Evolutionary conservation across 2,888 invertebrate genomes (phyloP).

Genomic region (Andrena chrysosceles): DNA sequence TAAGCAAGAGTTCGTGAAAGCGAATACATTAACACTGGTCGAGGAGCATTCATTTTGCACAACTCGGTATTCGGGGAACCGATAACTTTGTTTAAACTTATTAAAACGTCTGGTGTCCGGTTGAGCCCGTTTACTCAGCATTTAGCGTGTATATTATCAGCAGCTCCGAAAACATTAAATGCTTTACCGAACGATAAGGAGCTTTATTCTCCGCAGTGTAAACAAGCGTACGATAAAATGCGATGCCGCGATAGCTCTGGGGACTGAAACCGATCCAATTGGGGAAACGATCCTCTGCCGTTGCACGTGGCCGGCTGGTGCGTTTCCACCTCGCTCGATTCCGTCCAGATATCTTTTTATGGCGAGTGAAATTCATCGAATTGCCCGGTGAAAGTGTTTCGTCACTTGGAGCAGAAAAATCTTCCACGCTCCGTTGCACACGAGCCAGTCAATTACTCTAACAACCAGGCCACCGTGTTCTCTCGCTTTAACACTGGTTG

Average conservation of each 20-base stretch:
- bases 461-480: slow-evolving; percentile 31
- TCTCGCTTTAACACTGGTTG: slow-evolving; percentile 33
- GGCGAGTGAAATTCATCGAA: slow-evolving; percentile 43
- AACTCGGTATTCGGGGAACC: slow-evolving; percentile 25
- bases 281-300: slow-evolving; percentile 6
- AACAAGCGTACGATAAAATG: not conserved
- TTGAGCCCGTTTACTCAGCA: not conserved
- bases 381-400: slow-evolving; percentile 57
- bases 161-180: slow-evolving; percentile 16
- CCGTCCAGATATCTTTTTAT: slow-evolving; percentile 27
- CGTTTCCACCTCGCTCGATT: slow-evolving; percentile 16
- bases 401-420: slow-evolving; percentile 43
- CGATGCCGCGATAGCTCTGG: not conserved
- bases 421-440: slow-evolving; percentile 44
- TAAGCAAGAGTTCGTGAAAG: not conserved
- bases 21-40: not conserved
- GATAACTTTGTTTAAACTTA: slow-evolving; percentile 33
- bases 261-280: not conserved
- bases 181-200: slow-evolving; percentile 4
- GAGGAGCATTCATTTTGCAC: not conserved
- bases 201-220: slow-evolving; percentile 8
- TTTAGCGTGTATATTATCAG: slow-evolving; percentile 27
- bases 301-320: not conserved
- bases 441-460: slow-evolving; percentile 49
- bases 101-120: slow-evolving; percentile 15